Evolutionary conservation across 2,113 vertebrate species (phyloP).

Genomic region (Mobula birostris): DNA sequence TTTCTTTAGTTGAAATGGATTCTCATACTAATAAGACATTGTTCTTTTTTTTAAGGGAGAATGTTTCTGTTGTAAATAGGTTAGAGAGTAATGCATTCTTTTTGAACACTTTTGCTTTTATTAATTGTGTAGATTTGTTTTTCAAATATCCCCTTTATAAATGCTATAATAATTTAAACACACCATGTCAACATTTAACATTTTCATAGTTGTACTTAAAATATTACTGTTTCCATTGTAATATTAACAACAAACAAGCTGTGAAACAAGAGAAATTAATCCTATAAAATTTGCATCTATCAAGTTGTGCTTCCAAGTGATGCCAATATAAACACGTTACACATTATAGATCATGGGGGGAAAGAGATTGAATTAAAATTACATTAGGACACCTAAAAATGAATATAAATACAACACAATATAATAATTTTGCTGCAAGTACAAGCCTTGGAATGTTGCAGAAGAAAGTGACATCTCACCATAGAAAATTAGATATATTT

Average conservation of each 20-base stretch:
- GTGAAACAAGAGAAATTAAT: not conserved
- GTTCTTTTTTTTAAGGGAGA: not conserved
- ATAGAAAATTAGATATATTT: not conserved
- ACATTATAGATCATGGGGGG: not conserved
- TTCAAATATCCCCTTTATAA: not conserved
- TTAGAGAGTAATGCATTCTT: not conserved
- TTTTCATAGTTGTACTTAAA: not conserved
- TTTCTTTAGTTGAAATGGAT: not conserved
- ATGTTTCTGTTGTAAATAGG: not conserved
- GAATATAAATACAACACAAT: not conserved
- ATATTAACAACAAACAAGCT: not conserved
- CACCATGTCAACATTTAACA: not conserved
- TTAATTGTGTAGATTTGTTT: not conserved
- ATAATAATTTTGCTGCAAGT: not conserved
- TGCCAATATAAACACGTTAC: not conserved
- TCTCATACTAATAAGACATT: not conserved
- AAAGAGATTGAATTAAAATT: constrained; percentile 5
- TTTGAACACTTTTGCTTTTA: not conserved
- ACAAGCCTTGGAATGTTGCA: not conserved
- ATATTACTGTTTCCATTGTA: not conserved
- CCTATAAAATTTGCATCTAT: not conserved
- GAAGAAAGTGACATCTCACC: not conserved
- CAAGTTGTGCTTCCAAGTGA: constrained; percentile 5
- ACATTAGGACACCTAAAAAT: not conserved
- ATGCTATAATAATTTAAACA: not conserved